phyloP scores from a whole-genome alignment of 2,113 vertebrate genomes.

The Lontra canadensis region DNA sequence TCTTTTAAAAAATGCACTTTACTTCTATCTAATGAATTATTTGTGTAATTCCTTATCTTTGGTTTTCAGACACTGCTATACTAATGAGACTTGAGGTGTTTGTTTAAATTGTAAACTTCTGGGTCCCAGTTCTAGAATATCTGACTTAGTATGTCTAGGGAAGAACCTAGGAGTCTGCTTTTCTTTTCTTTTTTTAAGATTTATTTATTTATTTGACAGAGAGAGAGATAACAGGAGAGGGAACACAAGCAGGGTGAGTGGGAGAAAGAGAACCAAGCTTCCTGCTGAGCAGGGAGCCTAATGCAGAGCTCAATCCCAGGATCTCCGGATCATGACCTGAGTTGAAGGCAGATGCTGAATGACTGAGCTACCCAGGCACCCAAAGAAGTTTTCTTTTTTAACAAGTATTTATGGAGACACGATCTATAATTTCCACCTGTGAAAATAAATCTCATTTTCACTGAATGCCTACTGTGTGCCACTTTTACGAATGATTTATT shows the following conservation, averaged over 20 bases:
- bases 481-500: background rate
- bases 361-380: too few species aligned
- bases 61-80: background rate
- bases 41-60: background rate
- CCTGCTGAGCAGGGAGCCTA: too few species aligned
- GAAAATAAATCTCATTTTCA: background rate
- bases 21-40: background rate
- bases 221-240: too few species aligned
- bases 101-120: background rate
- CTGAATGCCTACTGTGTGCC: background rate
- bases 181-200: background rate
- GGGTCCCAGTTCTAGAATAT: background rate
- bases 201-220: too few species aligned
- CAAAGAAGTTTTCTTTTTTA: background rate
- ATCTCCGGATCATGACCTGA: too few species aligned
- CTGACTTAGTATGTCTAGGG: background rate
- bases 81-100: background rate
- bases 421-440: background rate
- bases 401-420: background rate
- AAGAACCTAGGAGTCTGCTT: background rate
- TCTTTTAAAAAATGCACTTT: background rate
- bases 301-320: too few species aligned
- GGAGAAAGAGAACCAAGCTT: too few species aligned
- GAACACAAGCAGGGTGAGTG: too few species aligned
- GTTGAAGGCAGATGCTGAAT: too few species aligned